Evolutionary conservation across 37 sponge, comb jelly and placozoan species (phyloP).

Genomic region (Aphrocallistes beatrix): DNA sequence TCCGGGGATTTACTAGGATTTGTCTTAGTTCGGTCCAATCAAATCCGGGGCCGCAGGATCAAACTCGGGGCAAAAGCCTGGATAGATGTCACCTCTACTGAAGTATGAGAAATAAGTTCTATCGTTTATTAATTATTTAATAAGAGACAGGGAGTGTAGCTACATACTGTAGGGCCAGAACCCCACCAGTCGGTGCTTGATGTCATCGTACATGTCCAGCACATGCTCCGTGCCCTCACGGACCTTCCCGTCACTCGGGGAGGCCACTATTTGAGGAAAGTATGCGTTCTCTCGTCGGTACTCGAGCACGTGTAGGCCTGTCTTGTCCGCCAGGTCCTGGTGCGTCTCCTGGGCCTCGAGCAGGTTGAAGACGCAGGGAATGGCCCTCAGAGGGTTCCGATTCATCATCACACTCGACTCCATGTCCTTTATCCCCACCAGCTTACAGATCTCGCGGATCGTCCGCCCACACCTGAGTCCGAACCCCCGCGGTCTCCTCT

Average conservation of each 20-base stretch:
- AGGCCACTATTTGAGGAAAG: constrained; percentile 60
- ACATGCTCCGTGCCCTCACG: background rate
- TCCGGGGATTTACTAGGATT: too few species aligned
- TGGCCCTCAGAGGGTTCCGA: constrained; percentile 58
- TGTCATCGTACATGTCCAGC: background rate
- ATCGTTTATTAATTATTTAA: too few species aligned
- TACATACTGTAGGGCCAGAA: background rate
- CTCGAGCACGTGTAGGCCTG: constrained; percentile 57
- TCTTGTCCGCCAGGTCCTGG: constrained; percentile 56
- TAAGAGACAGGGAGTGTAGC: too few species aligned
- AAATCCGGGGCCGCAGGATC: too few species aligned
- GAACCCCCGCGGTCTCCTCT: constrained; percentile 36
- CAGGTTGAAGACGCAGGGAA: constrained; percentile 62
- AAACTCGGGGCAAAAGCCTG: too few species aligned
- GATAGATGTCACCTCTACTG: too few species aligned
- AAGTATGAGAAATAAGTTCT: too few species aligned
- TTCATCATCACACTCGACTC: constrained; percentile 62
- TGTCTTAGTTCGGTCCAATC: too few species aligned
- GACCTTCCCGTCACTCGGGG: constrained; percentile 27
- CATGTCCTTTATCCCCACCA: constrained; percentile 63
- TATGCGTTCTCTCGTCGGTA: constrained; percentile 35
- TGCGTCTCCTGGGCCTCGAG: constrained; percentile 50
- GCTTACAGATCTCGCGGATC: constrained; percentile 43
- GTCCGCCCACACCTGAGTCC: constrained; percentile 64
- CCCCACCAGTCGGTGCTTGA: background rate